phyloP scores from a whole-genome alignment of 2,113 vertebrate species.

The Seriola rivoliana region DNA sequence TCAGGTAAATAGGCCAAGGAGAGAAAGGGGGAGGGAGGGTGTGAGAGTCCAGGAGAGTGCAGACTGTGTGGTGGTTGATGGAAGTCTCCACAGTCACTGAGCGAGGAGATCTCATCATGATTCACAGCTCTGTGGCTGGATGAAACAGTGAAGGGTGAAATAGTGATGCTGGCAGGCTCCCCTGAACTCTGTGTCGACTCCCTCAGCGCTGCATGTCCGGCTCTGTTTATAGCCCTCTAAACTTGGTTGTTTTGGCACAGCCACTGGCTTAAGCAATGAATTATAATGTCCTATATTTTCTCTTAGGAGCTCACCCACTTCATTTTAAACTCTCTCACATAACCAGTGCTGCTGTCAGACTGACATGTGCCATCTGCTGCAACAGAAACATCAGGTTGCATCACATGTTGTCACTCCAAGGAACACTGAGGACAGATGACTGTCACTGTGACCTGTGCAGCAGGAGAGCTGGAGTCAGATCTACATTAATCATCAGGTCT shows the following conservation, averaged over 20 bases:
- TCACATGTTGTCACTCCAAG: not conserved
- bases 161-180: slow-evolving; percentile 48
- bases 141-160: slow-evolving; percentile 36
- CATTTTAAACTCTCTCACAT: slow-evolving; percentile 45
- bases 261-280: slow-evolving; percentile 34
- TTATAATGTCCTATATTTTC: slow-evolving; percentile 53
- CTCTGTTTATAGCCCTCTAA: slow-evolving; percentile 54
- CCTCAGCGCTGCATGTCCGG: slow-evolving; percentile 34
- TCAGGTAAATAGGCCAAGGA: slow-evolving; percentile 53
- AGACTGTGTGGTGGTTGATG: slow-evolving; percentile 28
- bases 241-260: slow-evolving; percentile 69
- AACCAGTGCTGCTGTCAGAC: slow-evolving; percentile 24
- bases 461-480: not conserved
- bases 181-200: slow-evolving; percentile 52
- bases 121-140: slow-evolving; percentile 41
- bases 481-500: not conserved
- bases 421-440: not conserved
- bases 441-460: not conserved
- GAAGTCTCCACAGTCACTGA: slow-evolving; percentile 39
- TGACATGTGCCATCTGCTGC: slow-evolving; percentile 51
- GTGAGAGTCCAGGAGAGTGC: slow-evolving; percentile 17
- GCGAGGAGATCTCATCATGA: slow-evolving; percentile 45
- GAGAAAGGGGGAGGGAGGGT: slow-evolving; percentile 13
- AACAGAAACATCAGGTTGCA: slow-evolving; percentile 35
- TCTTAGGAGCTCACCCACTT: slow-evolving; percentile 24